Evolutionary conservation across 2,888 invertebrate genomes (phyloP), one percentile per base, ranked within the genome.

Genomic region (Mechanitis mazaeus): DNA sequence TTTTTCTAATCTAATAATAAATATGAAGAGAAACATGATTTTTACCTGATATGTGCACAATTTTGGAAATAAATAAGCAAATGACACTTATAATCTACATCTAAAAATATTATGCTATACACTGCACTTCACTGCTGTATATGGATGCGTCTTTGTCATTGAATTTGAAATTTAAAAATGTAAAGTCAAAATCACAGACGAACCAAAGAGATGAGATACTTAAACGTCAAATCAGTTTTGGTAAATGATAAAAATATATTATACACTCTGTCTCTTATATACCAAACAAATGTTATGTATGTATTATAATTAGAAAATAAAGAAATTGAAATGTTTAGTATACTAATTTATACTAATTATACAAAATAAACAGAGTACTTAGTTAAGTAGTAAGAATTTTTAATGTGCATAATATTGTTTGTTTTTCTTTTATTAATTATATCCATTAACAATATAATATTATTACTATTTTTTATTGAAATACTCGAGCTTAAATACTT

Each of bases 91-190:
- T 82, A 85, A 85, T 83, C 90, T 91, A 91, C 90, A 91, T 90
- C 90, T 91, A 91, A 90, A 91, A 90, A 90, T 90, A 91, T 89
- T 90, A 87, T 87, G 83, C 81, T 83, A 78, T 78, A 74, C 75
- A 75, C 75, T 74, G 71, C 74, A 73, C 74, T 73, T 63, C 68
- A 71, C 72, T 70, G 67, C 69, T 67, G 59, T 68, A 64, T 68
- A 68, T 66, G 69, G 72, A 71, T 72, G 72, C 71, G 72, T 72
- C 71, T 71, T 70, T 71, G 72, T 72, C 72, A 69, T 70, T 70
- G 69, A 65, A 67, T 67, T 68, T 68, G 64, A 67, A 65, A 55
- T 55, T 20, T 54, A 33, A 45, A 35, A 50, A 50, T 50, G 50
- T 31, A 50, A 50, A 50, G 50, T 50, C 50, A 50, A 50, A 47